These are phyloP conservation scores for Aculops lycopersici DNA, from an alignment of 1,140 invertebrate genomes.

Conservation along the genomic window DNA sequence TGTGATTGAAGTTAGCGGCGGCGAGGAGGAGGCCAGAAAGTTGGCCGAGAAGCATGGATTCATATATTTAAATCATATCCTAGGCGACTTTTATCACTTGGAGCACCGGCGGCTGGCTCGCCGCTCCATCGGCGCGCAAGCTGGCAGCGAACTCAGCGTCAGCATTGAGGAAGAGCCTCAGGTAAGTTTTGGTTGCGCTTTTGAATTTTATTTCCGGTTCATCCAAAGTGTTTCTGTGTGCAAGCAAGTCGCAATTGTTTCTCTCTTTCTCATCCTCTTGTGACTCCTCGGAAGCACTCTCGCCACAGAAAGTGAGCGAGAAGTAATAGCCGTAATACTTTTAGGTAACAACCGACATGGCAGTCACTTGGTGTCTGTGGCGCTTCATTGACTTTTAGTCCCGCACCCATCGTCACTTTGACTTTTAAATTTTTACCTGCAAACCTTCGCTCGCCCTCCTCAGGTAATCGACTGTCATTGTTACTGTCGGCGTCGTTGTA, in stretches of 20 bases:
- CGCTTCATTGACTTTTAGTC: too few species aligned
- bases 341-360: too few species aligned
- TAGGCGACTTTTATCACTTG: conserved; percentile 10
- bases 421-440: too few species aligned
- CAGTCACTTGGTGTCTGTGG: too few species aligned
- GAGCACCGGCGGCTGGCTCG: conserved; percentile 9
- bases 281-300: too few species aligned
- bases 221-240: not conserved
- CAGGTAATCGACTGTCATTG: too few species aligned
- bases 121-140: conserved; percentile 6
- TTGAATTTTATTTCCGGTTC: not conserved
- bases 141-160: conserved; percentile 1
- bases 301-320: too few species aligned
- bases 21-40: conserved; percentile 17
- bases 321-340: too few species aligned
- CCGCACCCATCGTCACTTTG: too few species aligned
- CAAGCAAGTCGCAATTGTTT: conserved; percentile 1
- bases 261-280: not conserved
- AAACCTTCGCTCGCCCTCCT: too few species aligned
- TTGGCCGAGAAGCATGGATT: conserved; percentile 27
- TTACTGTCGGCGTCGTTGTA: too few species aligned
- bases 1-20: conserved; percentile 30
- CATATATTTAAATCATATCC: conserved; percentile 20
- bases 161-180: conserved; percentile 6
- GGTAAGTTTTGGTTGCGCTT: conserved; percentile 11